Conservation (phyloP, 2,888 invertebrate species). For the Caenorhabditis sinica region DNA sequence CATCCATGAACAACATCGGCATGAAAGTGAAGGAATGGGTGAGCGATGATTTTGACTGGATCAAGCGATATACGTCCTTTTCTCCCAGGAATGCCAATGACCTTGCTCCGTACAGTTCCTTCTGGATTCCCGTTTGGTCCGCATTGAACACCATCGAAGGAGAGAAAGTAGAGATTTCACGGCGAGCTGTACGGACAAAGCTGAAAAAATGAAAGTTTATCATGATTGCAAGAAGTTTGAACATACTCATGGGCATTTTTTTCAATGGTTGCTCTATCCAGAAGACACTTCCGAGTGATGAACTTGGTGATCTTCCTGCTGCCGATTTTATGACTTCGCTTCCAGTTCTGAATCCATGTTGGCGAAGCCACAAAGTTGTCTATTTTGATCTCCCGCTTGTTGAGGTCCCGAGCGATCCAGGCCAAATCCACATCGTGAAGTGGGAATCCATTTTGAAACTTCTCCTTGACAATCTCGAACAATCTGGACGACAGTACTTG, state of each 20-base stretch:
- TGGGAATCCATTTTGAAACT: neutral
- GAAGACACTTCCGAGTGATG: neutral
- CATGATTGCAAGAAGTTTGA: no score
- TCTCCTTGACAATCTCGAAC: slow-evolving; percentile 2
- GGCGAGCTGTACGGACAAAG: neutral
- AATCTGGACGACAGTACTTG: neutral
- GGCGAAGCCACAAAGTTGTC: neutral
- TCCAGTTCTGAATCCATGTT: slow-evolving; percentile 5
- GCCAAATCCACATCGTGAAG: neutral
- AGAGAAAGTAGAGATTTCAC: neutral
- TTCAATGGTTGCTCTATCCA: neutral
- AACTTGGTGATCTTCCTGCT: neutral
- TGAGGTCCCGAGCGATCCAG: neutral
- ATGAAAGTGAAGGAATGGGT: no score
- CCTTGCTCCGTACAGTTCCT: slow-evolving; percentile 31
- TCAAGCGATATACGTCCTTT: slow-evolving; percentile 13
- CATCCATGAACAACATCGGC: slow-evolving; percentile 48
- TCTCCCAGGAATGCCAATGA: slow-evolving; percentile 30
- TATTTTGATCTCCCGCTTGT: neutral
- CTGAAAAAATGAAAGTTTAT: no score
- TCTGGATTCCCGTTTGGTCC: slow-evolving; percentile 49
- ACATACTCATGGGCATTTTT: neutral
- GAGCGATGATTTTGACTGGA: no score
- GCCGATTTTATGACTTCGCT: neutral
- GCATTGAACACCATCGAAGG: slow-evolving; percentile 35